A percentile compares a stretch with the other conserved stretches of the same genome.
Conservation (phyloP, 37 sponge, comb jelly and placozoan genomes). For the Petrosia ficiformis region DNA sequence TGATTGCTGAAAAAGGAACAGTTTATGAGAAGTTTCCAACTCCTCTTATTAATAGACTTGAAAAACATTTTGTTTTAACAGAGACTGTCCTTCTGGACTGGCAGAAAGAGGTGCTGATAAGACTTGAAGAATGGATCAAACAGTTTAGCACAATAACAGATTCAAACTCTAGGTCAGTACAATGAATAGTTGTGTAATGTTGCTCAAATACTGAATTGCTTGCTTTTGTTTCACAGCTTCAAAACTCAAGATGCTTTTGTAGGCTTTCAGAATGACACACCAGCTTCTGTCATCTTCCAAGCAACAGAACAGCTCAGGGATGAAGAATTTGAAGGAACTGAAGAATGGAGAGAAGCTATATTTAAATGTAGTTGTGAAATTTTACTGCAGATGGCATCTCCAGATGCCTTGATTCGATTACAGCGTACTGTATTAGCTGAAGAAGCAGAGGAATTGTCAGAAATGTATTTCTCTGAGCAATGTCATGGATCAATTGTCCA, state of each 20-base stretch:
- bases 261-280: conserved; percentile 85
- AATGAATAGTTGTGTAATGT: no score
- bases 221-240: conserved; percentile 10
- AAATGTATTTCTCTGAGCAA: conserved; percentile 42
- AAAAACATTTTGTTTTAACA: conserved; percentile 87
- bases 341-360: conserved; percentile 18
- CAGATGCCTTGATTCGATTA: conserved; percentile 63
- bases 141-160: conserved; percentile 2
- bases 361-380: conserved; percentile 32
- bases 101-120: conserved; percentile 37
- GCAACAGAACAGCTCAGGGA: conserved; percentile 28
- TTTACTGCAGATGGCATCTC: conserved; percentile 58
- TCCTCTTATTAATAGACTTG: conserved; percentile 92
- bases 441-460: not conserved
- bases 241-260: conserved; percentile 75
- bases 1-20: conserved; percentile 81
- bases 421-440: not conserved
- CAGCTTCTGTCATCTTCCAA: conserved; percentile 87
- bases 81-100: conserved; percentile 54
- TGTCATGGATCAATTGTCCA: conserved; percentile 39
- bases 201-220: no score
- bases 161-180: not conserved
- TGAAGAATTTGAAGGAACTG: not conserved
- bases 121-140: conserved; percentile 52
- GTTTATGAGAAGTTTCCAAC: conserved; percentile 89